Percentiles rank a stretch among this genome's conserved stretches.
These are phyloP conservation scores for Cyphomyrus plagiostoma DNA, from an alignment of 2,113 vertebrate genomes.

Conservation along the genomic window DNA sequence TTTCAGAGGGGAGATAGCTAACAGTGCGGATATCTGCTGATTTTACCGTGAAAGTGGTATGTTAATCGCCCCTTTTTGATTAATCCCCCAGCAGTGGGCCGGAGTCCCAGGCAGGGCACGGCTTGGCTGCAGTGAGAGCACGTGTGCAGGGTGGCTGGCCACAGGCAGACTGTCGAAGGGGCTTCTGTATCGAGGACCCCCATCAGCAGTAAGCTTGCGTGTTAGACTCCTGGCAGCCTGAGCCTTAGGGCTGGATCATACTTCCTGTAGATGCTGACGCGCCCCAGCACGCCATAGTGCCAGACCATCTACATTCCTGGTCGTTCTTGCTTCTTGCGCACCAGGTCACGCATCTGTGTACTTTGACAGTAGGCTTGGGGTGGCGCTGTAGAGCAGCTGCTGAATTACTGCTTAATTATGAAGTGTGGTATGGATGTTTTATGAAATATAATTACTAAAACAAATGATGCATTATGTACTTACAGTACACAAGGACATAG, in stretches of 20 bases:
- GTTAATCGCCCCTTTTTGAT: slow-evolving; percentile 4
- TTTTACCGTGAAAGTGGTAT: background rate
- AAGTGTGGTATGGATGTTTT: background rate
- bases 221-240: slow-evolving; percentile 22
- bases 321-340: background rate
- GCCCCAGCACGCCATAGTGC: background rate
- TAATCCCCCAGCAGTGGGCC: background rate
- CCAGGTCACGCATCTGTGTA: background rate
- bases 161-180: background rate
- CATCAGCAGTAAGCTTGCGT: background rate
- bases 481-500: background rate
- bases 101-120: background rate
- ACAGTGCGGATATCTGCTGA: background rate
- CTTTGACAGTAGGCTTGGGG: background rate
- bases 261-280: background rate
- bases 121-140: background rate
- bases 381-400: background rate
- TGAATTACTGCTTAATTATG: background rate
- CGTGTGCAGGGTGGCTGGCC: background rate
- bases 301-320: background rate
- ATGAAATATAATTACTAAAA: background rate
- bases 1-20: slow-evolving; percentile 7
- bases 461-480: background rate
- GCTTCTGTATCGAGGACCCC: background rate
- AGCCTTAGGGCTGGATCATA: background rate